A percentile compares a stretch with the other conserved stretches of the same genome.
Conservation (phyloP, 2,797 vertebrate species). For the Dallia pectoralis region DNA sequence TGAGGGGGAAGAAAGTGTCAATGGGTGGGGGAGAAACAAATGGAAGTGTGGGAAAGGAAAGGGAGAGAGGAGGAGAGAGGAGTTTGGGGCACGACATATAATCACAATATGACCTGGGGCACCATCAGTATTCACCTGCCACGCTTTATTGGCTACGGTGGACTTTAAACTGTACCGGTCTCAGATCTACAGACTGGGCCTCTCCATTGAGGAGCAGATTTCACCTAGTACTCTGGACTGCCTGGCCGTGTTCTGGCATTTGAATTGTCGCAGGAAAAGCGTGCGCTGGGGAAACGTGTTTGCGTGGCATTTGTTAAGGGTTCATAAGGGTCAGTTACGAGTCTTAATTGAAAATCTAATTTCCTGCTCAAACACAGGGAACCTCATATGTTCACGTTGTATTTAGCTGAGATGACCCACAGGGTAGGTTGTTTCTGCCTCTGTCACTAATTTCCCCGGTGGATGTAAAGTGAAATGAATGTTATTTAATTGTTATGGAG, state of each 20-base stretch:
- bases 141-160: slow-evolving; percentile 43
- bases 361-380: slow-evolving; percentile 28
- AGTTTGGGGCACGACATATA: slow-evolving; percentile 57
- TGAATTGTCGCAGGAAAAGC: not conserved
- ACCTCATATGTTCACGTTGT: slow-evolving; percentile 3
- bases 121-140: slow-evolving; percentile 32
- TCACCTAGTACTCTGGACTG: slow-evolving; percentile 2
- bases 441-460: not conserved
- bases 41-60: slow-evolving; percentile 25
- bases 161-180: slow-evolving; percentile 31
- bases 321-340: slow-evolving; percentile 18
- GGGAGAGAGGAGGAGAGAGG: not conserved
- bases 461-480: slow-evolving; percentile 4
- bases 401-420: not conserved
- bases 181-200: slow-evolving; percentile 16
- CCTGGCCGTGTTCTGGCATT: not conserved
- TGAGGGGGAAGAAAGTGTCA: too few species aligned
- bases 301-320: slow-evolving; percentile 21
- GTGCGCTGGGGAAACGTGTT: not conserved
- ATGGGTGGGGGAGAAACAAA: too few species aligned
- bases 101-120: slow-evolving; percentile 46
- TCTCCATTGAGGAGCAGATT: slow-evolving; percentile 7
- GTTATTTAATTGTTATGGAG: too few species aligned
- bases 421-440: not conserved
- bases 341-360: slow-evolving; percentile 35